These are phyloP conservation scores for Hormaphis cornu DNA, from an alignment of 1,140 invertebrate genomes.

Conservation along the genomic window DNA sequence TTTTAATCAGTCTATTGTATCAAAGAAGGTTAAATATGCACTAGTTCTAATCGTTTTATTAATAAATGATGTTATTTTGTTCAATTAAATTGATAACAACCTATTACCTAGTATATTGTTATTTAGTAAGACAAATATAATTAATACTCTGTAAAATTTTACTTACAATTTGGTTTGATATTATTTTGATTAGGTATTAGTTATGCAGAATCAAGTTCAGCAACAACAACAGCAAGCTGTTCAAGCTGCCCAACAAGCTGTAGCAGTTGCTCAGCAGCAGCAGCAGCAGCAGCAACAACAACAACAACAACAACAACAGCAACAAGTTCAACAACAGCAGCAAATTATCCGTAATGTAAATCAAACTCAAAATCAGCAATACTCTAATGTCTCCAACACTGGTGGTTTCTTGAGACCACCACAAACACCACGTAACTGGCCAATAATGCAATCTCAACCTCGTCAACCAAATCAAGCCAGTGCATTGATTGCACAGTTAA, in stretches of 20 bases:
- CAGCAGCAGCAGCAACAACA: constrained; percentile 33
- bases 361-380: constrained; percentile 25
- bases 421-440: constrained; percentile 28
- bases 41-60: not conserved
- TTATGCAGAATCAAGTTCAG: constrained; percentile 28
- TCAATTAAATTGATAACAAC: not conserved
- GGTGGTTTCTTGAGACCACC: constrained; percentile 16
- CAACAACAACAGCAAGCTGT: constrained; percentile 29
- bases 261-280: constrained; percentile 33
- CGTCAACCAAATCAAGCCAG: constrained; percentile 28
- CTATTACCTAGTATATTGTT: not conserved
- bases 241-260: constrained; percentile 13
- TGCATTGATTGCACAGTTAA: constrained; percentile 20
- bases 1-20: not conserved
- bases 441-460: constrained; percentile 35
- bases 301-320: not conserved
- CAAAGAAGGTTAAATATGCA: not conserved
- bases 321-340: not conserved
- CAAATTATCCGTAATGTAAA: constrained; percentile 18
- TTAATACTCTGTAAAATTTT: too few species aligned
- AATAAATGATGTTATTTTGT: not conserved
- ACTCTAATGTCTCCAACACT: constrained; percentile 7
- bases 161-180: too few species aligned
- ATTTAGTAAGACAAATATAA: too few species aligned
- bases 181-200: constrained; percentile 11